Conservation (phyloP, 1,140 invertebrate genomes). For the Anadara kagoshimensis region DNA sequence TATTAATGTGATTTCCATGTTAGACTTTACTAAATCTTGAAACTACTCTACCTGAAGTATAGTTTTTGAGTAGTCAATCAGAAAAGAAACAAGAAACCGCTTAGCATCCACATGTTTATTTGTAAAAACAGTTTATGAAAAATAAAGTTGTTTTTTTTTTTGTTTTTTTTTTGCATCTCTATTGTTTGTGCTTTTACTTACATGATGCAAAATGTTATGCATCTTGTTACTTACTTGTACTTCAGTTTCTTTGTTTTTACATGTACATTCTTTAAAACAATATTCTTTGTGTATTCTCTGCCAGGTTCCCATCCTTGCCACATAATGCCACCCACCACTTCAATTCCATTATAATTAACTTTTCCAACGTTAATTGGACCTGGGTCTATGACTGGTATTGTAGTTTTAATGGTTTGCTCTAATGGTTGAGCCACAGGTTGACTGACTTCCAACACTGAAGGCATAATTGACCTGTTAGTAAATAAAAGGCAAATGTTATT, state of each 20-base stretch:
- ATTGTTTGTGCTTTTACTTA: no score
- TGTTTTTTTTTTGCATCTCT: no score
- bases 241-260: constrained; percentile 70
- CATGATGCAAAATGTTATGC: no score
- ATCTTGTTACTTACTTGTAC: constrained; percentile 66
- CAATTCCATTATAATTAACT: constrained; percentile 65
- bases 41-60: no score
- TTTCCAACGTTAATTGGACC: constrained; percentile 21
- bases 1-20: no score
- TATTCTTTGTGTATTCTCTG: constrained; percentile 71
- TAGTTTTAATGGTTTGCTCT: constrained; percentile 36
- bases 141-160: no score
- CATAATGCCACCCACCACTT: constrained; percentile 62
- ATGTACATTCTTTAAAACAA: constrained; percentile 71
- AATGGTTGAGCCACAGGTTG: constrained; percentile 40
- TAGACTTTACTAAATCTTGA: no score
- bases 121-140: no score
- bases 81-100: no score
- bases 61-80: no score
- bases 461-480: constrained; percentile 11
- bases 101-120: no score
- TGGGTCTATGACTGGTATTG: constrained; percentile 20
- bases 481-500: no score
- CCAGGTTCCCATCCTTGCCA: constrained; percentile 72
- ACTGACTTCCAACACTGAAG: constrained; percentile 46